Base-by-base conservation (phyloP, 2,888 invertebrate species). In the Eubasilissa splendida region DNA sequence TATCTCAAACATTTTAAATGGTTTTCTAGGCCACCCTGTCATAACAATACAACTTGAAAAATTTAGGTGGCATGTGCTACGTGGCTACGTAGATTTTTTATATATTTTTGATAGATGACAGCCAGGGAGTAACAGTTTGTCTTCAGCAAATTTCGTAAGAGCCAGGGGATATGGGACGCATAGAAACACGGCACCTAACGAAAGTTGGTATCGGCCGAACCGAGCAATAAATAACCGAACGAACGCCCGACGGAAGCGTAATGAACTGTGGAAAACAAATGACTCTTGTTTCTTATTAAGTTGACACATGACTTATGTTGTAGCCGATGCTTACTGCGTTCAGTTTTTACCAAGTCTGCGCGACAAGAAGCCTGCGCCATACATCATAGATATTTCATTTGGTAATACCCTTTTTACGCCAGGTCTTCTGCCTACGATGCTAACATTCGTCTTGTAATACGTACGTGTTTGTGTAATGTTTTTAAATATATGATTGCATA, bases 221-320 rank as follows among this genome's bases (percentile, higher is more conserved):
- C 10, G 54, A 31, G n/a, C 71, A 53, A 83, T 83, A 83, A 83
- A 83, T 83, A 81, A 81, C 76, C 50, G 80, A 83, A 79, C 81
- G 81, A 81, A 83, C 76, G 75, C 78, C 81, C 76, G 54, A 58
- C 76, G 74, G 80, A 76, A 74, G 79, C 83, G 77, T 81, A 81
- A 83, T 83, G 83, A 83, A 83, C 77, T 81, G 80, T 77, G 81
- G 71, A 80, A 78, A 80, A 83, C 80, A 82, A 82, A 83, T 73
- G 80, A 80, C 81, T 82, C 78, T 82, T 82, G 83, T 83, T 83
- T 82, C 83, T 83, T 83, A 83, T 83, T 83, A 83, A 80, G 81
- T 82, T 83, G 83, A 83, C 83, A 83, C 81, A 82, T 80, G 81
- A 80, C 80, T 83, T 83, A 76, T 80, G 82, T 42, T 42, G 42